A percentile compares a stretch with the other conserved stretches of the same genome.
Conservation (phyloP, 2,113 vertebrate genomes). For the Nibea albiflora region DNA sequence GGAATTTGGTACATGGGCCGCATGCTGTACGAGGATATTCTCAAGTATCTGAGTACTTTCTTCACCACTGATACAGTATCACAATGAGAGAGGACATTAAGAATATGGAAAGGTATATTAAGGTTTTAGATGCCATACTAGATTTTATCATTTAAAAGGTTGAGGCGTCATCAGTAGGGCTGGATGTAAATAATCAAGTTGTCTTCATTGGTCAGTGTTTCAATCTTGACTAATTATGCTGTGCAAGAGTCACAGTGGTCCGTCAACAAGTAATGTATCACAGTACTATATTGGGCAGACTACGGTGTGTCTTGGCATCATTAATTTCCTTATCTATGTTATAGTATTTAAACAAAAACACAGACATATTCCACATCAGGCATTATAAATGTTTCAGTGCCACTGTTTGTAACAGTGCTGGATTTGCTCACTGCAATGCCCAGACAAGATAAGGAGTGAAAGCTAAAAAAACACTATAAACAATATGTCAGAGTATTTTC, state of each 20-base stretch:
- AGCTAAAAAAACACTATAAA: constrained; percentile 8
- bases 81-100: background rate
- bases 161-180: background rate
- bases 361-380: constrained; percentile 36
- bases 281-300: background rate
- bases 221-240: too few relatives aligned
- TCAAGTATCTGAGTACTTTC: background rate
- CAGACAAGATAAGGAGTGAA: constrained; percentile 54
- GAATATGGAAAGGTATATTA: background rate
- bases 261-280: constrained; percentile 13
- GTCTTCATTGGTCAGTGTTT: too few relatives aligned
- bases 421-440: constrained; percentile 44
- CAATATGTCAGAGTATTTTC: constrained; percentile 70
- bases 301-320: constrained; percentile 18
- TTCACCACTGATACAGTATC: background rate
- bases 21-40: too few relatives aligned
- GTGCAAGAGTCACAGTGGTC: constrained; percentile 2
- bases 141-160: background rate
- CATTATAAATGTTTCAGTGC: constrained; percentile 41
- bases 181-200: too few relatives aligned
- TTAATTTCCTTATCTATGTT: constrained; percentile 45
- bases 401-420: constrained; percentile 52
- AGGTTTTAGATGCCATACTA: background rate
- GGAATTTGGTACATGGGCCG: too few relatives aligned
- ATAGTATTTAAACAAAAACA: constrained; percentile 49